Conservation (phyloP, 2,888 invertebrate species). For the Sesia apiformis region DNA sequence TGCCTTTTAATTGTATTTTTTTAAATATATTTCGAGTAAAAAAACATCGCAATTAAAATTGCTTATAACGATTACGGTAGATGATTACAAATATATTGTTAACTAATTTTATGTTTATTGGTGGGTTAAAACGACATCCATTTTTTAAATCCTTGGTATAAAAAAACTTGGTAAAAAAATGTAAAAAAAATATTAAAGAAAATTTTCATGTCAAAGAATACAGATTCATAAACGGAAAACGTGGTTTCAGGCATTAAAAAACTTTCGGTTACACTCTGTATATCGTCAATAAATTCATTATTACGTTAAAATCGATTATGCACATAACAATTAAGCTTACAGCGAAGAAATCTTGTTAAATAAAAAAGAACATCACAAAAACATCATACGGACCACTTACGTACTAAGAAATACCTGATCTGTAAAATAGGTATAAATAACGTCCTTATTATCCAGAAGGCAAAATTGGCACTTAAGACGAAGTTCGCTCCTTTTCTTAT, state of each 20-base stretch:
- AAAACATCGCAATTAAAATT: too few species aligned
- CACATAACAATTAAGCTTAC: constrained; percentile 19
- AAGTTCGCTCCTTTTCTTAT: constrained; percentile 51
- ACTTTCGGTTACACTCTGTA: not conserved
- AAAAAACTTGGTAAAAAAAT: not conserved
- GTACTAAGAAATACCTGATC: constrained; percentile 67
- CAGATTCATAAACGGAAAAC: too few species aligned
- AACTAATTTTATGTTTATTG: too few species aligned
- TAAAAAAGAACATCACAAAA: constrained; percentile 11
- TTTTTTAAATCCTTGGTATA: too few species aligned
- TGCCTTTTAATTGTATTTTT: too few species aligned
- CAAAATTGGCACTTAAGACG: constrained; percentile 74
- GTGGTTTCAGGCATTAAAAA: too few species aligned
- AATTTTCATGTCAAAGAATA: too few species aligned
- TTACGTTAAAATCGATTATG: constrained; percentile 19
- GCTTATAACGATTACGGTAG: too few species aligned
- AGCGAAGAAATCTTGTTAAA: constrained; percentile 21
- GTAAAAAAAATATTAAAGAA: not conserved
- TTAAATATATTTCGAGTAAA: too few species aligned
- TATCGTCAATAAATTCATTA: constrained; percentile 1
- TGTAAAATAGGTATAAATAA: constrained; percentile 70
- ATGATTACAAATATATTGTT: too few species aligned
- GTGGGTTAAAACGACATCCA: too few species aligned
- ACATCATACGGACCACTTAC: constrained; percentile 61
- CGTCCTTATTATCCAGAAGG: constrained; percentile 73